These are phyloP conservation scores for Elymnias hypermnestra DNA, from an alignment of 1,140 invertebrate species.

Conservation along the genomic window DNA sequence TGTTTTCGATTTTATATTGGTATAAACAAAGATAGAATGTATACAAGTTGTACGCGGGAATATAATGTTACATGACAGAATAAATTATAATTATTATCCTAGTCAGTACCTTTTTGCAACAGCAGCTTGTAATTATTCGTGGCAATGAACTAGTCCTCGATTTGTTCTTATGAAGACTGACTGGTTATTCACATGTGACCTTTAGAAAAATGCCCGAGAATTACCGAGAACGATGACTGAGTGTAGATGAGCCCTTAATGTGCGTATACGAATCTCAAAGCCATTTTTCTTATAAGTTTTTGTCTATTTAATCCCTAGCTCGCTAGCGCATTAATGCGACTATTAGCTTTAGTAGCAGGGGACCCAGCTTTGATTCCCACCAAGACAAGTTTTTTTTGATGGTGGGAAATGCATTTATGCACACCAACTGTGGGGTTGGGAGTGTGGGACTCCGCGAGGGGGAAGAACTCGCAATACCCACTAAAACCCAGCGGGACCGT, in stretches of 20 bases:
- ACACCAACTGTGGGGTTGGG: too few species aligned
- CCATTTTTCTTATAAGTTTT: neutral
- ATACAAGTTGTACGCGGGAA: neutral
- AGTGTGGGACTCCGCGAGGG: too few species aligned
- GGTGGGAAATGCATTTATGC: too few species aligned
- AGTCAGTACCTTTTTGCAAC: slow-evolving; percentile 28
- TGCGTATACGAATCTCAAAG: neutral
- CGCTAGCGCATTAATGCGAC: too few species aligned
- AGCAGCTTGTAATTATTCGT: slow-evolving; percentile 54
- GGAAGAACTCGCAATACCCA: too few species aligned
- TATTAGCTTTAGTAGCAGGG: too few species aligned
- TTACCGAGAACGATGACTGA: slow-evolving; percentile 29
- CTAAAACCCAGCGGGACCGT: too few species aligned
- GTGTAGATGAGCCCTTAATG: slow-evolving; percentile 14
- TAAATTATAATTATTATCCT: slow-evolving; percentile 27
- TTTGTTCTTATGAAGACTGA: slow-evolving; percentile 42
- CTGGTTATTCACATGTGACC: slow-evolving; percentile 64
- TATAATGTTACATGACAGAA: slow-evolving; percentile 17
- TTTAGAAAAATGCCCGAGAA: slow-evolving; percentile 42
- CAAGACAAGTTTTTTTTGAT: too few species aligned
- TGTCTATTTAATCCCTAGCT: neutral
- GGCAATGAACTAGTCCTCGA: slow-evolving; percentile 51
- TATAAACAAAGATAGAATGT: neutral
- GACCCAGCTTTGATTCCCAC: neutral
- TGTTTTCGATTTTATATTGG: too few species aligned